Evolutionary conservation across 2,888 invertebrate genomes (phyloP), one percentile per base, ranked within the genome.

Genomic region (Nomada fabriciana): DNA sequence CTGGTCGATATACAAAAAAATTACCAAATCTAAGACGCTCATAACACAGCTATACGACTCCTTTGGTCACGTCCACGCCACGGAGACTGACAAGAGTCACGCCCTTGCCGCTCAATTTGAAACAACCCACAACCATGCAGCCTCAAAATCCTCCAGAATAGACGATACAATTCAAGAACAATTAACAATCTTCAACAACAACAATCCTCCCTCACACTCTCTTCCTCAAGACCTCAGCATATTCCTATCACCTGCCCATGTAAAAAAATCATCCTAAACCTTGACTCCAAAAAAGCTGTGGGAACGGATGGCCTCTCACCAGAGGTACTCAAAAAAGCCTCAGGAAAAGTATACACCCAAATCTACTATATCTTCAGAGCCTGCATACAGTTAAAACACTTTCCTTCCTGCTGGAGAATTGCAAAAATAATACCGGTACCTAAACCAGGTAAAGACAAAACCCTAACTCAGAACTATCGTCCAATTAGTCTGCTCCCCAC

Each of bases 391-490:
- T 3, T 43, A 2, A 15, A 10, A 20, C 86, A 90, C 50, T 86
- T 89, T 18, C 90, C 90, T 0, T 73, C 61, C 36, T 76, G 82
- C 61, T 91, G 90, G 86, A 90, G 90, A 78, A 42, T 68, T 7
- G 78, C 80, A 2, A 42, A 76, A 57, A 67, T 81, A 13, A 76
- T 82, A 10, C 61, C 82, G 3, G 4, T 29, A 29, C 29, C 74
- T 5, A 88, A 90, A 76, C 86, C 85, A 36, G 84, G 83, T 3
- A 89, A 89, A 82, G 69, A 80, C 18, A 73, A 77, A 11, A 70
- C 80, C 7, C 77, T 85, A 63, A 76, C 81, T 60, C 76, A 77
- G 36, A 88, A 84, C n/a, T 86, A 89, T 42, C 59, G 86, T 57
- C 87, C 87, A 10, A 90, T 88, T n/a, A 85, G 83, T 29, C 68